Evolutionary conservation across 2,797 vertebrate species (phyloP).

Genomic region (Enteromius mattozi): DNA sequence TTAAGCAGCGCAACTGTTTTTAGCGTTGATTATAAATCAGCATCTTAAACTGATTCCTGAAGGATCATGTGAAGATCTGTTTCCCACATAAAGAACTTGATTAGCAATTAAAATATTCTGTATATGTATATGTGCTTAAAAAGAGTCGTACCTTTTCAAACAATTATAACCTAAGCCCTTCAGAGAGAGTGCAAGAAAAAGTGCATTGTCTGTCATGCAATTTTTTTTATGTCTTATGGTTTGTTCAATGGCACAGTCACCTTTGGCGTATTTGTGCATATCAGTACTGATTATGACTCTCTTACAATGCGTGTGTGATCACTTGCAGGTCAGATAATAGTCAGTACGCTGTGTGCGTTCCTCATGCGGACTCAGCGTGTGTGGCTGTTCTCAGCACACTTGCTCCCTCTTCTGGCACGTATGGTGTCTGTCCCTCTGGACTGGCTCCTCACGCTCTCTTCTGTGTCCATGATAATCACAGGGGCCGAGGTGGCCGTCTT

Average conservation of each 20-base stretch:
- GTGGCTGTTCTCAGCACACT: conserved; percentile 83
- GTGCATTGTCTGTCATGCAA: background rate
- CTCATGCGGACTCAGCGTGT: conserved; percentile 82
- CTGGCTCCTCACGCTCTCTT: conserved; percentile 70
- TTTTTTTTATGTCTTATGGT: background rate
- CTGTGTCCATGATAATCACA: conserved; percentile 76
- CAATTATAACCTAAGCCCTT: background rate
- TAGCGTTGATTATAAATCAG: background rate
- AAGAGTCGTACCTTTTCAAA: background rate
- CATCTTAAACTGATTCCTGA: background rate
- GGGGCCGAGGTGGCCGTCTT: conserved; percentile 69
- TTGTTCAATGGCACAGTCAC: background rate
- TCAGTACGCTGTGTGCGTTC: conserved; percentile 83
- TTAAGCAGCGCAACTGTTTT: background rate
- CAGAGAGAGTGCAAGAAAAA: background rate
- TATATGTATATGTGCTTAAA: background rate
- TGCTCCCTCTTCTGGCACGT: conserved; percentile 82
- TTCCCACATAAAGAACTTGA: background rate
- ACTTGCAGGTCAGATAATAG: conserved; percentile 82
- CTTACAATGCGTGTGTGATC: conserved; percentile 22
- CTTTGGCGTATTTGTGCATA: conserved; percentile 1
- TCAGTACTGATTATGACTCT: background rate
- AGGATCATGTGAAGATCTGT: background rate
- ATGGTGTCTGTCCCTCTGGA: conserved; percentile 72
- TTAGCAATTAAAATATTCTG: background rate